These are phyloP conservation scores for Liopterus haemorrhoidalis DNA, from an alignment of 2,888 invertebrate species.

Conservation along the genomic window DNA sequence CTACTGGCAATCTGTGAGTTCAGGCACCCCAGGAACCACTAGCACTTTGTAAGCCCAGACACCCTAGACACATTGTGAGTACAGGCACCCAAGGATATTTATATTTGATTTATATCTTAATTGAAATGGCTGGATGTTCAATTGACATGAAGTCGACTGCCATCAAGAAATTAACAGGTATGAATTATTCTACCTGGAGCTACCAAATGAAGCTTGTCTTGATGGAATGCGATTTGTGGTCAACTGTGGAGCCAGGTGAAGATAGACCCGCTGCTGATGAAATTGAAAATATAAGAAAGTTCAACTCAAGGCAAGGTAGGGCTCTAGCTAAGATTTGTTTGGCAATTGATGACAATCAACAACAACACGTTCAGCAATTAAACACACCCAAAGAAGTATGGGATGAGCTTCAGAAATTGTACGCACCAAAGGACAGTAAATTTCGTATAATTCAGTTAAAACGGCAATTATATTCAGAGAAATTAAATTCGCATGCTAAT, in stretches of 20 bases:
- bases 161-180: too few species aligned
- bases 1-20: too few species aligned
- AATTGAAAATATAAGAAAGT: slow-evolving; percentile 2
- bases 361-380: slow-evolving; percentile 8
- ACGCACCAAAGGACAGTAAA: slow-evolving; percentile 16
- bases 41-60: too few species aligned
- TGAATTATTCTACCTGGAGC: slow-evolving; percentile 9
- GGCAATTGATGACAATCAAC: slow-evolving; percentile 15
- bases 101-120: too few species aligned
- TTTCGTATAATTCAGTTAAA: slow-evolving; percentile 17
- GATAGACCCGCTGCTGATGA: slow-evolving; percentile 10
- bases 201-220: slow-evolving; percentile 5
- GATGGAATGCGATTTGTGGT: slow-evolving; percentile 17
- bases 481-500: slow-evolving; percentile 10
- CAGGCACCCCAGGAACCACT: too few species aligned
- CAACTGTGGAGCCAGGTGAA: slow-evolving; percentile 13
- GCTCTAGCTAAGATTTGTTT: slow-evolving; percentile 15
- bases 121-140: too few species aligned
- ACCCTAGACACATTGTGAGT: too few species aligned
- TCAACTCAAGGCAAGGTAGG: slow-evolving; percentile 12
- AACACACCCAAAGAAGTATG: slow-evolving; percentile 13
- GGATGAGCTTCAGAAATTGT: slow-evolving; percentile 17
- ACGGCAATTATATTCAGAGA: slow-evolving; percentile 13
- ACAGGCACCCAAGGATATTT: too few species aligned
- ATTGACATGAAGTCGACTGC: too few species aligned